phyloP scores from a whole-genome alignment of 2,888 invertebrate genomes.

The Trachelus stipa region DNA sequence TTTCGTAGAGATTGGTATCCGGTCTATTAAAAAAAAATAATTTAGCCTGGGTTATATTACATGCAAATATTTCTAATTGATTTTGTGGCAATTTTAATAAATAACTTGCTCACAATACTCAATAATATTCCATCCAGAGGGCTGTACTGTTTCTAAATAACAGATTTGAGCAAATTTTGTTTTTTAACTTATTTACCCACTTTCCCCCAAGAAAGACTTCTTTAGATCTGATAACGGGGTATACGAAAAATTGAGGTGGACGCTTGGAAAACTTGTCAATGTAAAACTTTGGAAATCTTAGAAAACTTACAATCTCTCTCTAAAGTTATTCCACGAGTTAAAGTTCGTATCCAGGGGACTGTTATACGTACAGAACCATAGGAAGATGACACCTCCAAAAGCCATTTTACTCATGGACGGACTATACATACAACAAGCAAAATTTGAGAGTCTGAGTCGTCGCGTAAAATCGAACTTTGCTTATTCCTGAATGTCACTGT shows the following conservation, averaged over 20 bases:
- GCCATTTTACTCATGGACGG: too few relatives aligned
- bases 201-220: not conserved
- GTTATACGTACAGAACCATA: too few relatives aligned
- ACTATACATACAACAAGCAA: not conserved
- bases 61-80: not conserved
- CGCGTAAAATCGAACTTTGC: not conserved
- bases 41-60: too few relatives aligned
- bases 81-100: not conserved
- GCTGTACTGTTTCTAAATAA: not conserved
- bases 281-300: not conserved
- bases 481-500: not conserved
- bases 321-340: not conserved
- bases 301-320: not conserved
- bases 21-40: too few relatives aligned
- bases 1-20: too few relatives aligned
- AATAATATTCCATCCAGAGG: not conserved
- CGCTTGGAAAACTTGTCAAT: not conserved
- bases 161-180: not conserved
- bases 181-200: not conserved
- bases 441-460: not conserved
- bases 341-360: too few relatives aligned
- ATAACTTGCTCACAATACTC: not conserved
- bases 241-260: not conserved
- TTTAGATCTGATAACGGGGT: not conserved
- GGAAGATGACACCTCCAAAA: too few relatives aligned